A percentile compares a stretch with the other conserved stretches of the same genome.
phyloP scores from a whole-genome alignment of 2,888 invertebrate genomes.

The Lochmaea capreae region DNA sequence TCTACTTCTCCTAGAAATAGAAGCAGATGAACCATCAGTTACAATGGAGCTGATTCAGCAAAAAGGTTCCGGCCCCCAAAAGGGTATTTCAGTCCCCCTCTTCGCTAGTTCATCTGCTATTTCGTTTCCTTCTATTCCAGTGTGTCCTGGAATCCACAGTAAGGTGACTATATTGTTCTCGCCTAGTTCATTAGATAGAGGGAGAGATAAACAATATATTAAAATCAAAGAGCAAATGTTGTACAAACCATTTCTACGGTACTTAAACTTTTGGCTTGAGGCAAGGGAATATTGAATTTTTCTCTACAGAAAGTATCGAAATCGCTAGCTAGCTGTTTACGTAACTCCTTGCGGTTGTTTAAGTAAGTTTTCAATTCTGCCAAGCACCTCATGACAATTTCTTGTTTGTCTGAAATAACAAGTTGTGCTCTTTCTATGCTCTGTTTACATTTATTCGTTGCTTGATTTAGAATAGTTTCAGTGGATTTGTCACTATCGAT shows the following conservation, averaged over 20 bases:
- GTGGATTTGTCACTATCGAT: slow-evolving; percentile 28
- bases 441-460: slow-evolving; percentile 43
- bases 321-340: slow-evolving; percentile 53
- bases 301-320: slow-evolving; percentile 58
- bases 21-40: too few species aligned
- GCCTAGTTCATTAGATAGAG: too few species aligned
- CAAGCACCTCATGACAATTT: slow-evolving; percentile 56
- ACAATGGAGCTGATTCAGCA: too few species aligned
- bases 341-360: slow-evolving; percentile 52
- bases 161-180: too few species aligned
- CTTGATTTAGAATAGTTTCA: slow-evolving; percentile 38
- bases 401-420: slow-evolving; percentile 55
- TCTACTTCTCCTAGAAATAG: too few species aligned
- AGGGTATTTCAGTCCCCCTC: too few species aligned
- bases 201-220: too few species aligned
- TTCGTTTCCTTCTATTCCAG: too few species aligned
- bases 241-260: slow-evolving; percentile 40
- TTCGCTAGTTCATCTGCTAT: too few species aligned
- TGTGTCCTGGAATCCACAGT: too few species aligned
- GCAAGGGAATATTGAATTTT: slow-evolving; percentile 48
- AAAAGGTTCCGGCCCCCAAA: too few species aligned
- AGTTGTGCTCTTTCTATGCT: slow-evolving; percentile 48
- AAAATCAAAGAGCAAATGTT: too few species aligned
- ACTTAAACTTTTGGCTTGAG: slow-evolving; percentile 32
- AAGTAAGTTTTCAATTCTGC: slow-evolving; percentile 54